Base-by-base conservation (phyloP, 1,140 invertebrate species). In the Drosophila ironensis region DNA sequence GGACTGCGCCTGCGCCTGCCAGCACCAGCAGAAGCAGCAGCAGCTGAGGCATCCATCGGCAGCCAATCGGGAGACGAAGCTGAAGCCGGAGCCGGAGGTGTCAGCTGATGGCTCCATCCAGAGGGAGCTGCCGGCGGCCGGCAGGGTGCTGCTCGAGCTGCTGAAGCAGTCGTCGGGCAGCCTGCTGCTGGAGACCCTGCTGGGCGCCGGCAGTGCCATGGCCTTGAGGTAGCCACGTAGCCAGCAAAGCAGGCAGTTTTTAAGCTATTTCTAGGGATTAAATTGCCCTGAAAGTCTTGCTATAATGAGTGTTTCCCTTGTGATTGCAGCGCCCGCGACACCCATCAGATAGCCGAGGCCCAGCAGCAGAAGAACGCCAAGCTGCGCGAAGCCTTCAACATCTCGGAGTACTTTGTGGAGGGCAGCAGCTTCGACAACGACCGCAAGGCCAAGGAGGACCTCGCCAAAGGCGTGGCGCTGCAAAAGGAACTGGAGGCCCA, bases 341-440 rank as follows among this genome's bases (percentile, higher is more conserved):
- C 96, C 37, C 98, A 99, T 91, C 96, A 98, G 90, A 94, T 98
- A 51, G 97, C 98, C 2, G 97, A 98, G 90, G 97, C 97, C n/a
- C 97, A 98, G 88, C 95, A 97, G 88, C 95, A 98, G 33, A 98
- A 99, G 91, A 99, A 99, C 93, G 96, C 95, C 4, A 94, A 94
- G 44, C 91, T 99, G 44, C 94, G 97, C 37, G 96, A 97, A 88
- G 98, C 98, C 0, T 98, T 99, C 90, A 97, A 98, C 40, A 97
- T 99, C 67, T 96, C 96, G 19, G 95, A 97, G 63, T 94, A 95
- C 80, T 99, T 98, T 91, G 95, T 98, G 8, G 97, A 98, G 90
- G 98, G 98, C 17, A 96, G 95, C 77, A 98, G 97, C 78, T 93
- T 98, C 89, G 97, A 98, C 91, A 94, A 96, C 7, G 95, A 96